phyloP scores from a whole-genome alignment of 2,113 vertebrate genomes.

The Dipodomys merriami region DNA sequence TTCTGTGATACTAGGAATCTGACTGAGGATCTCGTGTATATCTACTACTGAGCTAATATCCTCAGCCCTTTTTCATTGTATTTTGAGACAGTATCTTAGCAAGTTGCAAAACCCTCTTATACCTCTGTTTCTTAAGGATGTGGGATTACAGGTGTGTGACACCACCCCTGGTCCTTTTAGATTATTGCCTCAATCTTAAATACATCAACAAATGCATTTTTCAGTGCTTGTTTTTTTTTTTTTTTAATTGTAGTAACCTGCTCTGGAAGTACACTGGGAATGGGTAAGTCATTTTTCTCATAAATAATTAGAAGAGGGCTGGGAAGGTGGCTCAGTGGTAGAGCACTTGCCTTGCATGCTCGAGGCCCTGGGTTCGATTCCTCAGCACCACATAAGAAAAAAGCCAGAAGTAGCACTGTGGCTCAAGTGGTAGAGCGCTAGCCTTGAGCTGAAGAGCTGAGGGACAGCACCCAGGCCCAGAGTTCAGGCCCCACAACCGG shows the following conservation, averaged over 20 bases:
- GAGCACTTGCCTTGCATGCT: too few species aligned
- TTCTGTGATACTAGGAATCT: background rate
- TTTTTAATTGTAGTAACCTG: conserved; percentile 91
- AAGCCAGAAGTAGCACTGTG: too few species aligned
- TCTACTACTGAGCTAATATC: background rate
- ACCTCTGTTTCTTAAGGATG: background rate
- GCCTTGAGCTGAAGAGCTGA: too few species aligned
- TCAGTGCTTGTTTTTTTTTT: conserved; percentile 69
- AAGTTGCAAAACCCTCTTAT: background rate
- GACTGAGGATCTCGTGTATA: background rate
- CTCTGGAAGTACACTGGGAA: conserved; percentile 91
- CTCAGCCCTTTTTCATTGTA: background rate
- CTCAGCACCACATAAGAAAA: too few species aligned
- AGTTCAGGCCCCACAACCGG: too few species aligned
- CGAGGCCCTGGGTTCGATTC: too few species aligned
- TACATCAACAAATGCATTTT: background rate
- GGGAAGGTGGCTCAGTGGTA: too few species aligned
- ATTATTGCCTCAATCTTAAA: background rate
- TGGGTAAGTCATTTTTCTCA: conserved; percentile 87
- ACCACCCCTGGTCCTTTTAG: background rate
- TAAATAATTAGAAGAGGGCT: background rate
- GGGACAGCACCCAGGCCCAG: too few species aligned
- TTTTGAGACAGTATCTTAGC: background rate
- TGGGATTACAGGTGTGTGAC: background rate
- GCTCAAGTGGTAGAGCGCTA: too few species aligned